These are phyloP conservation scores for Macrosiphum euphorbiae DNA, from an alignment of 2,888 invertebrate genomes.

Conservation along the genomic window DNA sequence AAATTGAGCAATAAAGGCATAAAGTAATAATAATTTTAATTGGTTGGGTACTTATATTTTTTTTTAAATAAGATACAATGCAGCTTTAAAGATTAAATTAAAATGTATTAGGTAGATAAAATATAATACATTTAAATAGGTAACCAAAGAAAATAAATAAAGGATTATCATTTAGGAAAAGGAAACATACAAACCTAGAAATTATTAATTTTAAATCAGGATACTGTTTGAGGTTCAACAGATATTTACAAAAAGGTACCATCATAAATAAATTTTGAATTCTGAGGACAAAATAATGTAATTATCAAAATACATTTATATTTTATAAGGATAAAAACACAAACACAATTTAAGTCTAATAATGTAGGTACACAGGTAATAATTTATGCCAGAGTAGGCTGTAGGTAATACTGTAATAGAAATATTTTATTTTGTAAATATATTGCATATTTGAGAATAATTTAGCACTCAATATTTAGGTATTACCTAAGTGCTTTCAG, in stretches of 20 bases:
- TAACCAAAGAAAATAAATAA: not conserved
- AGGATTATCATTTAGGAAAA: slow-evolving; percentile 23
- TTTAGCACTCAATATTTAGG: not conserved
- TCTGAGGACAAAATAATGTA: slow-evolving; percentile 56
- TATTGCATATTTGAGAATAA: not conserved
- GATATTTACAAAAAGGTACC: slow-evolving; percentile 51
- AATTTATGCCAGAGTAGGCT: not conserved
- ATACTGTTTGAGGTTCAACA: slow-evolving; percentile 47
- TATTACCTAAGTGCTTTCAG: too few species aligned
- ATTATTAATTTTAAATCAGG: slow-evolving; percentile 46
- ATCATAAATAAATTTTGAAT: slow-evolving; percentile 35
- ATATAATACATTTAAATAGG: not conserved
- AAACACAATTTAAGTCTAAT: not conserved
- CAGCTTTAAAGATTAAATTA: not conserved
- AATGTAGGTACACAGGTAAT: not conserved
- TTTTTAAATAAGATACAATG: not conserved
- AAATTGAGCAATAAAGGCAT: not conserved
- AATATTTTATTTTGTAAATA: not conserved
- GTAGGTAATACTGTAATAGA: too few species aligned
- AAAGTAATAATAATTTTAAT: not conserved
- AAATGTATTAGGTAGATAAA: not conserved
- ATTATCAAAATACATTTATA: slow-evolving; percentile 42
- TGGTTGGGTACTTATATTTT: not conserved
- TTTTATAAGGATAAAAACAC: not conserved
- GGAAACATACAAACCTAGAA: slow-evolving; percentile 60